Base-by-base conservation (phyloP, 1,140 invertebrate species). In the Parapsyche elsis region DNA sequence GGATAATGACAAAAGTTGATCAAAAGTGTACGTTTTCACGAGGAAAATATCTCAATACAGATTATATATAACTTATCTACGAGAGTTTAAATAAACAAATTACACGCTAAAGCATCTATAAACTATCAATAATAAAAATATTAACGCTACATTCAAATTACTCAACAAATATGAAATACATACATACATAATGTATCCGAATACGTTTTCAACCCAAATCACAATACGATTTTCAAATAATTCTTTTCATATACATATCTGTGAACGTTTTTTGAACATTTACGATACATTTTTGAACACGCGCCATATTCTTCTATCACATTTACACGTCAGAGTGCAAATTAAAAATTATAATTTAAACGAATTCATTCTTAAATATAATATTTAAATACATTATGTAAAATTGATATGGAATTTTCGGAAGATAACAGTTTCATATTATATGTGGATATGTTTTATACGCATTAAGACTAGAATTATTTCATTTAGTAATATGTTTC, bases 401-500 rank as follows among this genome's bases (percentile, higher is more conserved):
- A 78, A 80, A 73, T 59, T 83, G 81, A 83, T 83, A 83, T 83
- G 81, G 59, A 76, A 46, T 79, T 78, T 78, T 57, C 53, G 81
- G 81, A 83, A 83, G 81, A 83, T 83, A 79, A 67, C 57, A 5
- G 59, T 80, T 80, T 81, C 76, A 67, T 49, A 78, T 16, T n/a
- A n/a, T 61, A 61, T 61, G 23, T 57, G 26, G 59, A 61, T 70
- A 80, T 75, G 73, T 75, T 75, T n/a, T n/a, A n/a, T 71, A 26
- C 12, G 19, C 30, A 38, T 38, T 38, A 38, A n/a, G 30, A 38
- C 7, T 38, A 38, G 7, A 38, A 38, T 38, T n/a, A n/a, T n/a
- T n/a, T 38, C 30, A 4, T 38, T 38, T 38, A 1, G 30, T 38
- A 38, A 38, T 38, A 38, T 38, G 30, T 38, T 38, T 38, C 30